Conservation (phyloP, 2,113 vertebrate genomes). For the Solea senegalensis region DNA sequence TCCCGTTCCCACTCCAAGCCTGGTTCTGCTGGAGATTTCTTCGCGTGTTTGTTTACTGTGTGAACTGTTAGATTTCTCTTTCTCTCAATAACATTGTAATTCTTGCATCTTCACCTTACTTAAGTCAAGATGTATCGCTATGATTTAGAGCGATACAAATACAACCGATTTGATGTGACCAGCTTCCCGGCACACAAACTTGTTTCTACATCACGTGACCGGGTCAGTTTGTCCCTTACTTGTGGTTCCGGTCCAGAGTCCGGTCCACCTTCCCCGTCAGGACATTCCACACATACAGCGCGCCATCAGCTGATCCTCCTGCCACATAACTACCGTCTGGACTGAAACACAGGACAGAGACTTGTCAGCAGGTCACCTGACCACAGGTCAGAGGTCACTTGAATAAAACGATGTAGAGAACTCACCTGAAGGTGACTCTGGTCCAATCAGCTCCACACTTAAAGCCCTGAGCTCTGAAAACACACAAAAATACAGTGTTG, state of each 20-base stretch:
- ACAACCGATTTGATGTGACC: too few species aligned
- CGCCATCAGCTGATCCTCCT: constrained; percentile 92
- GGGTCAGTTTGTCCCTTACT: constrained; percentile 74
- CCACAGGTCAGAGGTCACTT: not conserved
- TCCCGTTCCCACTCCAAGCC: too few species aligned
- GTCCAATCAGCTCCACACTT: constrained; percentile 99
- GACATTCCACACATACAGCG: constrained; percentile 92
- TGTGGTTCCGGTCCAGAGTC: constrained; percentile 89
- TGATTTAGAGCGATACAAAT: too few species aligned
- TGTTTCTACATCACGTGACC: too few species aligned
- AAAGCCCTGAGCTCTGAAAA: constrained; percentile 89
- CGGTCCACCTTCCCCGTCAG: constrained; percentile 91
- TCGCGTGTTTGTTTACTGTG: too few species aligned
- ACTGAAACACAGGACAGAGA: constrained; percentile 66
- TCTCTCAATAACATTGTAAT: too few species aligned
- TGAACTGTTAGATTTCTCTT: too few species aligned
- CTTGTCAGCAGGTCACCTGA: not conserved
- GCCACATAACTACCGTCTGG: constrained; percentile 91
- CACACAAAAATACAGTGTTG: not conserved
- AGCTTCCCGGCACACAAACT: too few species aligned
- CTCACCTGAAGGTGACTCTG: constrained; percentile 95
- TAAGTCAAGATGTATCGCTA: too few species aligned
- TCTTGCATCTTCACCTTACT: too few species aligned
- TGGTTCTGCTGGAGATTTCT: too few species aligned
- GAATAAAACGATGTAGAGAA: not conserved